Percentiles rank a stretch among this genome's conserved stretches.
phyloP scores from a whole-genome alignment of 2,113 vertebrate species.

The Oreochromis aureus region DNA sequence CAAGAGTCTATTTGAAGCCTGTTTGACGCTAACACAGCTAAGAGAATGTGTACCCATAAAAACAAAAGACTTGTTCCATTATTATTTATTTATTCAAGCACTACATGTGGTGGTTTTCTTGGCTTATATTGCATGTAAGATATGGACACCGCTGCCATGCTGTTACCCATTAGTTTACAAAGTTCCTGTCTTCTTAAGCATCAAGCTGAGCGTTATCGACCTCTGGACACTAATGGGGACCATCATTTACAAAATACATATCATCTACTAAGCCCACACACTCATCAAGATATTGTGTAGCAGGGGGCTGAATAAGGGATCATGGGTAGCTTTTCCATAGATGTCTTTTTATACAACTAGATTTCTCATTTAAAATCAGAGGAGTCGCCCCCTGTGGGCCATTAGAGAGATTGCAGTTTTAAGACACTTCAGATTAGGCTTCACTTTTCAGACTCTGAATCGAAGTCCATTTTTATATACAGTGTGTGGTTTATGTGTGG shows the following conservation, averaged over 20 bases:
- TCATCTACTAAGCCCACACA: neutral
- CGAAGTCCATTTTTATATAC: neutral
- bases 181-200: neutral
- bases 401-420: neutral
- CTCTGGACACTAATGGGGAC: neutral
- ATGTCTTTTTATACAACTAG: neutral
- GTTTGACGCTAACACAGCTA: neutral
- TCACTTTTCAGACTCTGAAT: neutral
- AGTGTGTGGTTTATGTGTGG: neutral
- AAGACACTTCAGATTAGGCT: neutral
- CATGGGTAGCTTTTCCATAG: neutral
- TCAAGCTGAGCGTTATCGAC: neutral
- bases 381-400: neutral
- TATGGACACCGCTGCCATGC: neutral
- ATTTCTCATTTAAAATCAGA: neutral
- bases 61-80: neutral
- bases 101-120: neutral
- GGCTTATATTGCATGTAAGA: neutral
- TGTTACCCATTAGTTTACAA: neutral
- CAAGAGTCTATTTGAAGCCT: neutral
- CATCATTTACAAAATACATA: neutral
- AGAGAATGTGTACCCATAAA: neutral
- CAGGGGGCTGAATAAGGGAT: rapidly evolving
- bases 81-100: neutral
- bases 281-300: rapidly evolving